Base-by-base conservation (phyloP, 2,113 vertebrate species). In the Steatornis caripensis region DNA sequence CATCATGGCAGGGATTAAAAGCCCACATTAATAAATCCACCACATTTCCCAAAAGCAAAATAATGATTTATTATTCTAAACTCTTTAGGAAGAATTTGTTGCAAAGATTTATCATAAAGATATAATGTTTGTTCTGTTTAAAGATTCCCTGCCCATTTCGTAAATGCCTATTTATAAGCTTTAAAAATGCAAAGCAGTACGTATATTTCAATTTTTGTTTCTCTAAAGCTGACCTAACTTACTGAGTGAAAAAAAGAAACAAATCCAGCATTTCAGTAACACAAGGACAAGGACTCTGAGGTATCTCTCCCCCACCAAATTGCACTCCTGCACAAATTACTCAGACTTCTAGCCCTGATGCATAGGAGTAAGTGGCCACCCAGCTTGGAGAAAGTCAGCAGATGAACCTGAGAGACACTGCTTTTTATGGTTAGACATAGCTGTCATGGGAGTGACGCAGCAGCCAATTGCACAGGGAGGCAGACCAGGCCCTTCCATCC, bases 11-110 rank as follows among this genome's bases (percentile, higher is more conserved):
- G 58, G 62, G 62, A 93, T 83, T 77, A 74, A 89, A 91, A 80
- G 13, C 22, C 62, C 41, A 37, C 9, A 6, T 61, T 65, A 80
- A 90, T 91, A 96, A 91, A 80, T 36, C 22, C 46, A 49, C 22
- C 26, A 39, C 49, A 69, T 66, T 61, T 91, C 62, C 78, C 36
- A 83, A 54, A 82, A 36, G 46, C 37, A 70, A 77, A 93, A 14
- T 14, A 54, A 74, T 54, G 58, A 26, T 61, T 96, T 80, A 80
- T 90, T 90, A 90, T 77, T 91, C 21, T 41, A 43, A 91, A 79
- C 11, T n/a, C 57, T 64, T 72, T 11, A 74, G 36, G 15, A 62
- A 89, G 57, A 60, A 24, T 9, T n/a, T 75, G 12, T 43, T 51
- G 72, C 20, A 53, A 51, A 4, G 6, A 54, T 85, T 83, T 91